These are phyloP conservation scores for Stenurella melanura DNA, from an alignment of 2,888 invertebrate genomes.

Conservation along the genomic window DNA sequence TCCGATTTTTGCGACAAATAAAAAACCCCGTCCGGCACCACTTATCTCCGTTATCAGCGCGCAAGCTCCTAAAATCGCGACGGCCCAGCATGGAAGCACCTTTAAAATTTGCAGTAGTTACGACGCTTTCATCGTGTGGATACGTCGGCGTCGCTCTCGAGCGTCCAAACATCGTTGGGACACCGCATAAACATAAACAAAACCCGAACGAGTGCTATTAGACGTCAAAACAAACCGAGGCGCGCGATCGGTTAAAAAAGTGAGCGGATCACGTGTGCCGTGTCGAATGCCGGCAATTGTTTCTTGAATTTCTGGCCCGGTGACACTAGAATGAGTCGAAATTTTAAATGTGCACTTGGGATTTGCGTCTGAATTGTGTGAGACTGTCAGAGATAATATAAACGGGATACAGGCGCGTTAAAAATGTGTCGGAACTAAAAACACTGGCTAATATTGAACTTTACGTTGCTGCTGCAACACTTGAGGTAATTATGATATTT, in stretches of 20 bases:
- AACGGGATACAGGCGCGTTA: neutral
- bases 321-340: neutral
- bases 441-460: slow-evolving; percentile 13
- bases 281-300: neutral
- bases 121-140: slow-evolving; percentile 30
- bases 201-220: slow-evolving; percentile 2
- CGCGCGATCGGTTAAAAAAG: neutral
- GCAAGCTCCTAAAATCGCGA: slow-evolving; percentile 36
- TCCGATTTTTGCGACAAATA: slow-evolving; percentile 17
- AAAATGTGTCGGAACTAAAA: slow-evolving; percentile 6
- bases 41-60: slow-evolving; percentile 8
- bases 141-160: slow-evolving; percentile 28
- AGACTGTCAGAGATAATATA: neutral
- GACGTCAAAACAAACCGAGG: neutral
- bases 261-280: neutral
- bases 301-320: neutral
- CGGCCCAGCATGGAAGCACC: slow-evolving; percentile 23
- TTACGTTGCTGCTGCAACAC: slow-evolving; percentile 15
- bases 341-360: neutral
- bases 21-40: neutral
- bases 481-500: slow-evolving; percentile 21
- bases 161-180: slow-evolving; percentile 16
- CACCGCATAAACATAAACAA: slow-evolving; percentile 32
- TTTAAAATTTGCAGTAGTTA: slow-evolving; percentile 28
- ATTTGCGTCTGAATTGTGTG: neutral